Evolutionary conservation across 1,140 invertebrate species (phyloP).

Genomic region (Drosophila yakuba): DNA sequence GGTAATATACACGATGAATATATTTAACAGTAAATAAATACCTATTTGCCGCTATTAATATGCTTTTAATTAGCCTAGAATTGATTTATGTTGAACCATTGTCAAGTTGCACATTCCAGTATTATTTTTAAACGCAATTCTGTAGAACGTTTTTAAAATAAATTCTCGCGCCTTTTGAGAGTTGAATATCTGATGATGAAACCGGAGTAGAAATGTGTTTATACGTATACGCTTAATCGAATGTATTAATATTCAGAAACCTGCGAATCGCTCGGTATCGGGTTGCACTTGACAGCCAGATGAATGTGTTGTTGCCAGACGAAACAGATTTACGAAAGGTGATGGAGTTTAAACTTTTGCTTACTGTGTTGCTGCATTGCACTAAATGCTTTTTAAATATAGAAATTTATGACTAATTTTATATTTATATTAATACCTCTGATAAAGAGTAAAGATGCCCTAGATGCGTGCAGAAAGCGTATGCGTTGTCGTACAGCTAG

Average conservation of each 20-base stretch:
- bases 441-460: background rate
- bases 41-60: slow-evolving; percentile 51
- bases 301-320: slow-evolving; percentile 11
- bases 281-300: slow-evolving; percentile 12
- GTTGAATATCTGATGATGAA: too few relatives aligned
- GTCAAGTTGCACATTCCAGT: slow-evolving; percentile 50
- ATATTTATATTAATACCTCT: background rate
- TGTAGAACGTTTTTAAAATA: slow-evolving; percentile 33
- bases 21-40: slow-evolving; percentile 51
- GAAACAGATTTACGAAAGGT: background rate
- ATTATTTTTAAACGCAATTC: slow-evolving; percentile 59
- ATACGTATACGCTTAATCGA: slow-evolving; percentile 9
- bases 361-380: too few relatives aligned
- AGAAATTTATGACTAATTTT: too few relatives aligned
- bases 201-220: too few relatives aligned
- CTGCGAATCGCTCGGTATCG: slow-evolving; percentile 14
- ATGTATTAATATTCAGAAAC: slow-evolving; percentile 23
- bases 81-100: slow-evolving; percentile 70
- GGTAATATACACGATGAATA: slow-evolving; percentile 1
- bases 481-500: background rate
- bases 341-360: background rate
- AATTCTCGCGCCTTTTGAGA: slow-evolving; percentile 19
- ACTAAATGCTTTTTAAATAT: background rate
- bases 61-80: slow-evolving; percentile 70
- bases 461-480: background rate